Percentiles rank a stretch among this genome's conserved stretches.
phyloP scores from a whole-genome alignment of 2,888 invertebrate species.

The Chrysina gloriosa region DNA sequence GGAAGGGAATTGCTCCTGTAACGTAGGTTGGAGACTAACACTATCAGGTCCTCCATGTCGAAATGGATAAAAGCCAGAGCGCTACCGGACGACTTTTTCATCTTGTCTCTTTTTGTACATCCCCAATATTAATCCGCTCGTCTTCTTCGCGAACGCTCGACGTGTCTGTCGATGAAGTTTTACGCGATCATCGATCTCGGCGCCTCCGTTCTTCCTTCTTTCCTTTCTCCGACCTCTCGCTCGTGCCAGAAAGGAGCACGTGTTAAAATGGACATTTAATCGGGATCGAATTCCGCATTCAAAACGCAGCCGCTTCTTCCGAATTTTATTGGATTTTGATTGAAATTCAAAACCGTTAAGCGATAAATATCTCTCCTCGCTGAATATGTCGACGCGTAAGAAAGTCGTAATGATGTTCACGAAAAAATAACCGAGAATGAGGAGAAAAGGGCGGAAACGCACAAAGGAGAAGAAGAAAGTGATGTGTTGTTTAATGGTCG shows the following conservation, averaged over 20 bases:
- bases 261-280: constrained; percentile 38
- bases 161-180: constrained; percentile 35
- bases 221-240: not conserved
- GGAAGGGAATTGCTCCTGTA: too few relatives aligned
- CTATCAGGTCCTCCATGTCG: not conserved
- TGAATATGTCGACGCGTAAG: constrained; percentile 4
- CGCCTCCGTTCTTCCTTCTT: not conserved
- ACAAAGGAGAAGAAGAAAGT: constrained; percentile 8
- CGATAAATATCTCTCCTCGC: constrained; percentile 30
- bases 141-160: not conserved
- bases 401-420: not conserved
- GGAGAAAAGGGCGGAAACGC: not conserved
- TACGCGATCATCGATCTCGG: constrained; percentile 20
- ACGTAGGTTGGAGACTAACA: not conserved
- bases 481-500: constrained; percentile 27
- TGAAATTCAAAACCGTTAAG: constrained; percentile 39
- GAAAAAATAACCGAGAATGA: too few relatives aligned
- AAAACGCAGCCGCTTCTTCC: constrained; percentile 27
- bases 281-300: constrained; percentile 37
- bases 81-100: not conserved
- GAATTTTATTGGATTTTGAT: constrained; percentile 40
- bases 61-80: constrained; percentile 21
- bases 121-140: constrained; percentile 27
- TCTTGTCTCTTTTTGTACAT: constrained; percentile 21
- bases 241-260: constrained; percentile 27